Conservation (phyloP, 1,140 invertebrate genomes). For the Samia ricini region DNA sequence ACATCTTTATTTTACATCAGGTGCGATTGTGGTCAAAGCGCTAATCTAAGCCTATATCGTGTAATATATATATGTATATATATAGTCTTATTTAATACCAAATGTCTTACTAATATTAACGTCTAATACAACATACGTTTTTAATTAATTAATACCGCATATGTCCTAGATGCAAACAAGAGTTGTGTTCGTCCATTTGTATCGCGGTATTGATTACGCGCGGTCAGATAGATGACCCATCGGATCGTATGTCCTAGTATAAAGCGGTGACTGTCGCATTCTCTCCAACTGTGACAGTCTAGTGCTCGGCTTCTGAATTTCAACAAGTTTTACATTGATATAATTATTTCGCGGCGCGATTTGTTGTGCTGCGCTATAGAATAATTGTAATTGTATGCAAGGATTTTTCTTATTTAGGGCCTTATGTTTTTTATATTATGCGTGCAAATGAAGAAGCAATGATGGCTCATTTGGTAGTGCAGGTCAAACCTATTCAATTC, state of each 20-base stretch:
- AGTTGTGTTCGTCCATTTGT: conserved; percentile 1
- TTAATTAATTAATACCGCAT: neutral
- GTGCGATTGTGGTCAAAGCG: too few species aligned
- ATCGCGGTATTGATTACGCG: conserved; percentile 3
- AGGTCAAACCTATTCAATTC: too few species aligned
- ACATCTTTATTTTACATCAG: too few species aligned
- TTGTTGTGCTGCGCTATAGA: too few species aligned
- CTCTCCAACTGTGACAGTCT: conserved; percentile 4
- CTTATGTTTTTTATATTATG: too few species aligned
- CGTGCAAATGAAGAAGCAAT: too few species aligned
- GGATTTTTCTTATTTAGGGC: too few species aligned
- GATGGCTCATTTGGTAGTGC: too few species aligned
- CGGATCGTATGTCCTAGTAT: neutral
- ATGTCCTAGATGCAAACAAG: neutral
- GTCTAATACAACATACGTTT: neutral
- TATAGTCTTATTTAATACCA: too few species aligned
- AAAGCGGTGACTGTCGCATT: neutral
- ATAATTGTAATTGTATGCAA: too few species aligned
- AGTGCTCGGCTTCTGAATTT: neutral
- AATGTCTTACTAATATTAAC: neutral
- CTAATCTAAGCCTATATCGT: too few species aligned
- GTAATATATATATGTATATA: too few species aligned
- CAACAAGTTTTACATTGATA: neutral
- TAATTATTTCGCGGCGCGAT: neutral
- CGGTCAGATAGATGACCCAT: conserved; percentile 1